A percentile compares a stretch with the other conserved stretches of the same genome.
phyloP scores from a whole-genome alignment of 2,888 invertebrate species.

The Antheraea yamamai region DNA sequence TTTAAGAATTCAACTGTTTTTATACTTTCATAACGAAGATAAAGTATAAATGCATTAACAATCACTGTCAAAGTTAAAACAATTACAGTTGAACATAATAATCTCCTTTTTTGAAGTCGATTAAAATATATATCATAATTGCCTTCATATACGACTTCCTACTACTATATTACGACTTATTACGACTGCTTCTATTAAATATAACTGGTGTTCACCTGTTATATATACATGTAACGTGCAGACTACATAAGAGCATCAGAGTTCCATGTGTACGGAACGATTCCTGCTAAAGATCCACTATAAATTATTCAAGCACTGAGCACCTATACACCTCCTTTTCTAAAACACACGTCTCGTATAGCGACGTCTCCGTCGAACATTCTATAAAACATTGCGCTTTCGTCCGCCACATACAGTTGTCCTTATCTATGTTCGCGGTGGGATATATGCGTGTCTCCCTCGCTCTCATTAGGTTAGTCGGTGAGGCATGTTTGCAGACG shows the following conservation, averaged over 20 bases:
- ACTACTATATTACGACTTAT: background rate
- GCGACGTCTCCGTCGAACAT: constrained; percentile 42
- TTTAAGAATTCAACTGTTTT: too few species aligned
- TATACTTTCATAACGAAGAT: too few species aligned
- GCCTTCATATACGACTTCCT: too few species aligned
- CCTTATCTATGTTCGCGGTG: constrained; percentile 40
- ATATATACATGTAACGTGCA: constrained; percentile 6
- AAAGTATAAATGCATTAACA: too few species aligned
- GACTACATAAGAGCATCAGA: constrained; percentile 35
- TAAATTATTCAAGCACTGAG: constrained; percentile 80
- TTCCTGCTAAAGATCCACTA: constrained; percentile 69
- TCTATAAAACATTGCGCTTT: constrained; percentile 75
- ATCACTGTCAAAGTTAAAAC: too few species aligned
- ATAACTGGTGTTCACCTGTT: background rate
- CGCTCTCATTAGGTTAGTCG: constrained; percentile 79
- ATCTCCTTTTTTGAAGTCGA: too few species aligned
- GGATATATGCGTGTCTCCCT: constrained; percentile 53
- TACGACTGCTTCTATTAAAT: background rate
- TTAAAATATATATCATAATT: too few species aligned
- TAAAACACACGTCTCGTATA: constrained; percentile 28
- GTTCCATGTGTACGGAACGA: constrained; percentile 42
- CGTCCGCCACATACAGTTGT: constrained; percentile 69
- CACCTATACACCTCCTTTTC: constrained; percentile 54
- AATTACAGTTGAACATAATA: too few species aligned
- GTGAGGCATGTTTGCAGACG: constrained; percentile 74